These are phyloP conservation scores for Paradoxurus hermaphroditus DNA, from an alignment of 2,113 vertebrate species.

Conservation along the genomic window DNA sequence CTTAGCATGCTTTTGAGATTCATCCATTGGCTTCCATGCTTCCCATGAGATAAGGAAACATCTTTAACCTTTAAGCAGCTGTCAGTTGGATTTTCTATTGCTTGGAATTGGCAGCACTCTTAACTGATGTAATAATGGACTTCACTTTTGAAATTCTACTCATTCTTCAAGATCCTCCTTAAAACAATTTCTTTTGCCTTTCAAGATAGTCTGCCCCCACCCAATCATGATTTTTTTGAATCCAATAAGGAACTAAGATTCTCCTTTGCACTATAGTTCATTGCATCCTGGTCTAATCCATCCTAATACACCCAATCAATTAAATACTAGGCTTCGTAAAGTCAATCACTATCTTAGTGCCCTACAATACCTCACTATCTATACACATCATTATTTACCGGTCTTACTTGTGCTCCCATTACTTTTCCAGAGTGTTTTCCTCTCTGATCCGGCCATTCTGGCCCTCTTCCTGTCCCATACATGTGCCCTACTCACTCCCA, in stretches of 20 bases:
- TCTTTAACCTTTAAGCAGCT: neutral
- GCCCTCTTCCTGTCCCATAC: neutral
- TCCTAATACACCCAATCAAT: neutral
- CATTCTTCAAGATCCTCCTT: neutral
- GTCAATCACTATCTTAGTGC: neutral
- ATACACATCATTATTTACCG: rapidly evolving
- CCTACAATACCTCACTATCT: neutral
- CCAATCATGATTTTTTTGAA: neutral
- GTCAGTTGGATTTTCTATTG: neutral
- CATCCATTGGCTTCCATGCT: neutral
- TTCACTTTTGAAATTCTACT: neutral
- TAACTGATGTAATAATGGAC: no score
- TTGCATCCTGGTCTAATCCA: neutral
- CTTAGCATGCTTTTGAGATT: neutral
- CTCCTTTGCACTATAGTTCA: neutral
- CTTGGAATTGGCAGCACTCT: neutral
- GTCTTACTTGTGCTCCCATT: neutral
- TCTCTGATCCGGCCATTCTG: neutral
- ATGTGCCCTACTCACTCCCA: rapidly evolving
- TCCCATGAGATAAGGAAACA: neutral
- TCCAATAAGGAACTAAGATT: neutral
- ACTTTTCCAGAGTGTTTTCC: rapidly evolving
- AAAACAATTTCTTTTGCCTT: neutral
- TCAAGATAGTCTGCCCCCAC: neutral
- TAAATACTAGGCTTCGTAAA: neutral